Conservation (phyloP, 2,113 vertebrate genomes). For the Oplegnathus fasciatus region DNA sequence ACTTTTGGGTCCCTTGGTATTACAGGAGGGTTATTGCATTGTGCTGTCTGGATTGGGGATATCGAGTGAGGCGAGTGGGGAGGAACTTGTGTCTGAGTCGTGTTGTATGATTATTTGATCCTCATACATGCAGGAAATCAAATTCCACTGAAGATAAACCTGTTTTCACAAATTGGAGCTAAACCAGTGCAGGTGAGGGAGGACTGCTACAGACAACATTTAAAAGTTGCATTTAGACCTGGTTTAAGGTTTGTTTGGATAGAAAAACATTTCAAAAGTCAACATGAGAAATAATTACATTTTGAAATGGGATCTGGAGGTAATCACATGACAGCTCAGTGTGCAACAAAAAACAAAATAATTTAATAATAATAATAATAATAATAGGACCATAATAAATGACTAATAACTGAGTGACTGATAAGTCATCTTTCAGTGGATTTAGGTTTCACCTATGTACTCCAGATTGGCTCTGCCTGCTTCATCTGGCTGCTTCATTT, state of each 20-base stretch:
- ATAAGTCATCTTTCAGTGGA: neutral
- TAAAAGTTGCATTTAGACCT: neutral
- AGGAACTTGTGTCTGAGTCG: conserved; percentile 21
- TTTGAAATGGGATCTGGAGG: neutral
- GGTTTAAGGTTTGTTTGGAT: neutral
- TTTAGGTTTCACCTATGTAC: conserved; percentile 4
- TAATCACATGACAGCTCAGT: neutral
- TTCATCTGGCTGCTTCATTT: neutral
- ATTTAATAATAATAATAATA: no score
- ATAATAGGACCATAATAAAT: neutral
- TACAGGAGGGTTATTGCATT: conserved; percentile 31
- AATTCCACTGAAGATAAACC: neutral
- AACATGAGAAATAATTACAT: neutral
- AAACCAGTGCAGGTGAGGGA: neutral
- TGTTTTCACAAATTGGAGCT: conserved; percentile 12
- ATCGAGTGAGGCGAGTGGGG: conserved; percentile 23
- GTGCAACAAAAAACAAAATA: neutral
- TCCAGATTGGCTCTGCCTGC: neutral
- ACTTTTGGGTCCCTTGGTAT: conserved; percentile 14
- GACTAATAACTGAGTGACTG: no score
- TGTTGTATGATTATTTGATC: conserved; percentile 44
- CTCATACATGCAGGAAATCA: conserved; percentile 19
- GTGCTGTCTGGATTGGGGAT: conserved; percentile 7
- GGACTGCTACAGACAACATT: neutral
- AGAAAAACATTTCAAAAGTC: neutral